Evolutionary conservation across 2,113 vertebrate species (phyloP).

Genomic region (Tiliqua scincoides): DNA sequence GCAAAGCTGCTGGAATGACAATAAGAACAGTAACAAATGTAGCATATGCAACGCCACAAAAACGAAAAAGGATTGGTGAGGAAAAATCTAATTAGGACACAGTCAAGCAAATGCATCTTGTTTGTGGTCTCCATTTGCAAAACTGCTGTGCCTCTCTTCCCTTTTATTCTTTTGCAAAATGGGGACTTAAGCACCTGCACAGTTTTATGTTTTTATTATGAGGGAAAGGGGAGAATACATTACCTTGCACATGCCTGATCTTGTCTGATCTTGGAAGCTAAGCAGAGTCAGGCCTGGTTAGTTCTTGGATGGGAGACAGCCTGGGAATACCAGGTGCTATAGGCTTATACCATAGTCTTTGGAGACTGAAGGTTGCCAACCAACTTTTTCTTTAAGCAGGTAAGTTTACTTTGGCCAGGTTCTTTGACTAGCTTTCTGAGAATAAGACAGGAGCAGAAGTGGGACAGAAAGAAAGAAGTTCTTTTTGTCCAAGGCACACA

Average conservation of each 20-base stretch:
- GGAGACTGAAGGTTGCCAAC: too few relatives aligned
- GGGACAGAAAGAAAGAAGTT: background rate
- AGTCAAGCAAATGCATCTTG: background rate
- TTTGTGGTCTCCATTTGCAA: background rate
- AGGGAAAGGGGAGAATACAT: too few relatives aligned
- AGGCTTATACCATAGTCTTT: too few relatives aligned
- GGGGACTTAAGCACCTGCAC: background rate
- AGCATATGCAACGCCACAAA: slow-evolving; percentile 10
- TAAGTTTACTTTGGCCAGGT: background rate
- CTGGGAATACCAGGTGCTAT: too few relatives aligned
- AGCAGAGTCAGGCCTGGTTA: too few relatives aligned
- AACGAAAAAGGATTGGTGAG: slow-evolving; percentile 18
- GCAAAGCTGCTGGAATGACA: background rate
- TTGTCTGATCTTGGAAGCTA: too few relatives aligned
- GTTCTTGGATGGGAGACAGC: too few relatives aligned
- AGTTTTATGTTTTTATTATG: background rate
- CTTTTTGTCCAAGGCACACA: background rate
- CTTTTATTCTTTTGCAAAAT: background rate
- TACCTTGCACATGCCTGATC: too few relatives aligned
- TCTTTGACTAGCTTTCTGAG: background rate
- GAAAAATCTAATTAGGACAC: background rate
- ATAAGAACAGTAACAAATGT: slow-evolving; percentile 6
- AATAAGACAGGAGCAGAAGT: background rate
- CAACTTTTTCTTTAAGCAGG: background rate
- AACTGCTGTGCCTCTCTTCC: background rate